Base-by-base conservation (phyloP, 1,140 invertebrate genomes). In the Bicyclus anynana region DNA sequence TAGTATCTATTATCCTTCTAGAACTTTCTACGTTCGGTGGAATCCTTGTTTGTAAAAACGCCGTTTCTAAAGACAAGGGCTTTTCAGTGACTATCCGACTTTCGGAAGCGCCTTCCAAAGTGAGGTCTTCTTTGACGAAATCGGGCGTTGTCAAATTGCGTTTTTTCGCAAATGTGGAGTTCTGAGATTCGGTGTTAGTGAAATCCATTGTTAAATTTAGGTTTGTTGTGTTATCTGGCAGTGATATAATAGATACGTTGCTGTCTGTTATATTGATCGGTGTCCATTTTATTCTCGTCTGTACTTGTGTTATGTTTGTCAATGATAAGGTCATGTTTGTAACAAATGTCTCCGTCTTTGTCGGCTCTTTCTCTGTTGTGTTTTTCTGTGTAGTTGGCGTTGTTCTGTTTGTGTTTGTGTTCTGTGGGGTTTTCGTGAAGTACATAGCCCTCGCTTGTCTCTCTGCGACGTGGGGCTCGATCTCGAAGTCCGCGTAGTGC, bases 31-130 rank as follows among this genome's bases (percentile, higher is more conserved):
- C 64, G 40, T 83, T 81, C 14, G 79, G 73, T 7, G 84, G 85
- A 54, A 87, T 80, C 26, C 78, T 60, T 2, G 84, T 87, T 59
- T 88, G 82, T 6, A 84, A 50, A 33, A 76, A 83, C 0, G 80
- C 65, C 14, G 85, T 87, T 51, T 89, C 85, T 4, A 87, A 59
- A 1, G 86, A 87, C 13, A 86, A 44, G 0, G 84, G 83, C 49
- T 87, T 88, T 38, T 89, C 86, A 0, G 86, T 87, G n/a, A 87
- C 83, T 40, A 84, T 87, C n/a, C 77, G 64, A 56, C 81, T 87
- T 37, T 88, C 85, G 0, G 80, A 71, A 7, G 71, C 65, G n/a
- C 67, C 75, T 40, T 79, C 78, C 14, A 74, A 40, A 3, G 44
- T 67, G 0, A 67, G 48, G 5, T 73, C 78, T n/a, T 81, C 77